A percentile compares a stretch with the other conserved stretches of the same genome.
phyloP scores from a whole-genome alignment of 2,797 vertebrate species.

The Nannoperca australis region DNA sequence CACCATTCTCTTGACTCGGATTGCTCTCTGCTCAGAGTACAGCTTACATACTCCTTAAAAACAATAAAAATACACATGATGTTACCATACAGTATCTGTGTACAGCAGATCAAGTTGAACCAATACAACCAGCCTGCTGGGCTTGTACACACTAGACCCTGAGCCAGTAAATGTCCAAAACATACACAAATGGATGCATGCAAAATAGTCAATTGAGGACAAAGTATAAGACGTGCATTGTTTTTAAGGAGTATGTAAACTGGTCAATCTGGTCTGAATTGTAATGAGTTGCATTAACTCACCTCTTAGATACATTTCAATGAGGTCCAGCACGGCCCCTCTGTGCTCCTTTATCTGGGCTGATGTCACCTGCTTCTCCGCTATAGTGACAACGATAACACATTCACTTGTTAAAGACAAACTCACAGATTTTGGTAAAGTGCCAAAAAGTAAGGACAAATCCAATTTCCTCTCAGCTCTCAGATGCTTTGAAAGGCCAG shows the following conservation, averaged over 20 bases:
- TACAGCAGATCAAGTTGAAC: not conserved
- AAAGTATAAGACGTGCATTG: not conserved
- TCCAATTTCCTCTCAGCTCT: not conserved
- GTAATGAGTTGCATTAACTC: conserved; percentile 40
- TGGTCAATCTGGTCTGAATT: too few species aligned
- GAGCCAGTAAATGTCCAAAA: not conserved
- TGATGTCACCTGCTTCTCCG: conserved; percentile 88
- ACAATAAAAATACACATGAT: conserved; percentile 20
- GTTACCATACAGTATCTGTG: not conserved
- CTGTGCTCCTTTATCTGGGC: conserved; percentile 93
- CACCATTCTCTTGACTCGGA: conserved; percentile 94
- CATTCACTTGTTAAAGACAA: not conserved
- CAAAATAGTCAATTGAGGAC: not conserved
- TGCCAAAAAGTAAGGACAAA: not conserved
- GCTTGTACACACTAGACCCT: not conserved
- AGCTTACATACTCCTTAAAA: conserved; percentile 93
- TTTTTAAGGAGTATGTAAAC: too few species aligned
- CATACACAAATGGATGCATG: not conserved
- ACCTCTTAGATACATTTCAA: conserved; percentile 95
- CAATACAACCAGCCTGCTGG: not conserved
- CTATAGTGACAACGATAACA: conserved; percentile 73
- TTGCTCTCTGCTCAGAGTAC: conserved; percentile 97
- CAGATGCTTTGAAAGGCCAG: not conserved
- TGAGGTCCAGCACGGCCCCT: conserved; percentile 91
- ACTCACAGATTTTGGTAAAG: not conserved